Evolutionary conservation across 2,888 invertebrate genomes (phyloP).

Genomic region (Eilema depressum): DNA sequence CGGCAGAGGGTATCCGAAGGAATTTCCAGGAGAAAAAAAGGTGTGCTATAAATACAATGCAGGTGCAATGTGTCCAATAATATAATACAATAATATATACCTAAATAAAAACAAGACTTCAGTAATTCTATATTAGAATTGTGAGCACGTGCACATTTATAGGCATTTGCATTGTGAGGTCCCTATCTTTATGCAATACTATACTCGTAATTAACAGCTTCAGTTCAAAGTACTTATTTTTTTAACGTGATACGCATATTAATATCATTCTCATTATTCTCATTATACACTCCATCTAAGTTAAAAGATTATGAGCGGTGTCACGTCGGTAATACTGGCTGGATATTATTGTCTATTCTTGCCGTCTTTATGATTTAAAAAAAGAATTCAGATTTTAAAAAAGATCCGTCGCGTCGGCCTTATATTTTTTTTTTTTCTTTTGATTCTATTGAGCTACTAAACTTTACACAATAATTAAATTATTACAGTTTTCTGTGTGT

Average conservation of each 20-base stretch:
- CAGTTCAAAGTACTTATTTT: conserved; percentile 4
- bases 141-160: neutral
- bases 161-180: neutral
- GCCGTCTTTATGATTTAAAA: too few species aligned
- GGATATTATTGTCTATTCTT: too few species aligned
- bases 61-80: neutral
- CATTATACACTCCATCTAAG: neutral
- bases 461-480: neutral
- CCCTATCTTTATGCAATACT: neutral
- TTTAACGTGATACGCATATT: neutral
- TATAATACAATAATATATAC: neutral
- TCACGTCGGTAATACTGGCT: neutral
- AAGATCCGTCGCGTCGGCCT: too few species aligned
- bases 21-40: too few species aligned
- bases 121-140: neutral
- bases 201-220: conserved; percentile 4
- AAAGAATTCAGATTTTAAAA: too few species aligned
- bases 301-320: neutral
- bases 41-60: neutral
- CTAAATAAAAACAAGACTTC: neutral
- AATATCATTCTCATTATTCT: neutral
- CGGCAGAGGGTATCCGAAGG: too few species aligned
- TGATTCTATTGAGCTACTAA: neutral
- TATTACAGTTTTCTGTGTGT: neutral
- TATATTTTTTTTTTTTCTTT: too few species aligned